Evolutionary conservation across 1,140 invertebrate species (phyloP).

Genomic region (Drosophila orosa): DNA sequence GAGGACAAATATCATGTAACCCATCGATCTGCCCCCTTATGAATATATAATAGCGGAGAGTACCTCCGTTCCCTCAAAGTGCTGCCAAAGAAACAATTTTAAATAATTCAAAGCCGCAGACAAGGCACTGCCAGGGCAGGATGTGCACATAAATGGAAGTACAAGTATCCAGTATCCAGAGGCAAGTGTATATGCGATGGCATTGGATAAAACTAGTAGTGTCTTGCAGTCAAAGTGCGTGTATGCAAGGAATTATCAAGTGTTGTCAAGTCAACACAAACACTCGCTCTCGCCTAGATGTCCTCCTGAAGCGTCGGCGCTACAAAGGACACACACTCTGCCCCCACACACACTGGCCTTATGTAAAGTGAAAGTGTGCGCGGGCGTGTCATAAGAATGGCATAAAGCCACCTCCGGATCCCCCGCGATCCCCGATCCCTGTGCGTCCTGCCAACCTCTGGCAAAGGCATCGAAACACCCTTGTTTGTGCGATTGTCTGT

Average conservation of each 20-base stretch:
- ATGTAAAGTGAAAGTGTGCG: constrained; percentile 81
- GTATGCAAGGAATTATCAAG: constrained; percentile 81
- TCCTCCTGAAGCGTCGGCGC: constrained; percentile 43
- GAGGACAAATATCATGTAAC: constrained; percentile 26
- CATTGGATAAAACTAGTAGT: constrained; percentile 24
- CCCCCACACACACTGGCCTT: constrained; percentile 39
- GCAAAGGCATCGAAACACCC: constrained; percentile 15
- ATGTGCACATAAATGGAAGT: constrained; percentile 28
- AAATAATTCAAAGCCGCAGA: constrained; percentile 77
- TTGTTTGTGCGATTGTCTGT: constrained; percentile 56
- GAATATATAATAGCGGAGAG: constrained; percentile 53
- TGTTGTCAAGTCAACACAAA: constrained; percentile 76
- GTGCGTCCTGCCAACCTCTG: neutral
- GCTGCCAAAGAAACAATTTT: constrained; percentile 67
- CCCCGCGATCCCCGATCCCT: constrained; percentile 3
- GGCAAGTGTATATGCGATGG: constrained; percentile 30
- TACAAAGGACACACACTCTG: constrained; percentile 51
- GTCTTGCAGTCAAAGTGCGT: constrained; percentile 70
- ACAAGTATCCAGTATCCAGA: constrained; percentile 51
- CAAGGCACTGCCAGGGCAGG: constrained; percentile 34
- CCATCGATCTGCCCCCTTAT: constrained; percentile 47
- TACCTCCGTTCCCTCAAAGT: constrained; percentile 29
- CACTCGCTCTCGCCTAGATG: constrained; percentile 21
- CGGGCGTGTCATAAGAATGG: constrained; percentile 76
- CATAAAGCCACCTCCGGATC: constrained; percentile 22